Percentiles rank a stretch among this genome's conserved stretches.
Evolutionary conservation across 2,888 invertebrate species (phyloP).

Genomic region (Agonopterix subpropinquella): DNA sequence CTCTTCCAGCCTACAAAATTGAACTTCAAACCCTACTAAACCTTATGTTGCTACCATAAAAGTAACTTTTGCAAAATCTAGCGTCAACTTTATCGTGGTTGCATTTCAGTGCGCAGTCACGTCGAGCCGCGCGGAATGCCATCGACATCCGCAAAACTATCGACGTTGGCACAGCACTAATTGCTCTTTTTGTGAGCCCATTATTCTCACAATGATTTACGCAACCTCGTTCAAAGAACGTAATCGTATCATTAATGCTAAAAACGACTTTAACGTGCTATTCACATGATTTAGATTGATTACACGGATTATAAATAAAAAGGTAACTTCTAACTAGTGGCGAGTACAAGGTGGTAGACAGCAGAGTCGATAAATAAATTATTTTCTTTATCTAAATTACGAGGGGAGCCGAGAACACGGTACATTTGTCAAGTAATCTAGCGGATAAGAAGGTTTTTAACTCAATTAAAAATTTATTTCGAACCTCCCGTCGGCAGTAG

Average conservation of each 20-base stretch:
- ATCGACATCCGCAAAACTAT: constrained; percentile 72
- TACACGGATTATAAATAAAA: constrained; percentile 14
- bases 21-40: constrained; percentile 6
- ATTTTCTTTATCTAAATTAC: constrained; percentile 20
- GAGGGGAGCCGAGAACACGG: constrained; percentile 10
- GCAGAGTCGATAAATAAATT: constrained; percentile 12
- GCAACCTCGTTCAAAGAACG: constrained; percentile 42
- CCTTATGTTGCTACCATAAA: constrained; percentile 23
- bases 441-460: constrained; percentile 16
- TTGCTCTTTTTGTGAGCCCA: constrained; percentile 59
- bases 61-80: constrained; percentile 21
- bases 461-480: constrained; percentile 53
- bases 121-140: constrained; percentile 57
- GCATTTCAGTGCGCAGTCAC: constrained; percentile 62
- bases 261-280: constrained; percentile 52
- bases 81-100: constrained; percentile 22
- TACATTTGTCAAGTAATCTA: constrained; percentile 27
- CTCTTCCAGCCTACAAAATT: constrained; percentile 18
- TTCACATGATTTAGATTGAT: constrained; percentile 61
- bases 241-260: constrained; percentile 60
- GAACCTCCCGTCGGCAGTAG: constrained; percentile 19
- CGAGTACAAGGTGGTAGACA: constrained; percentile 11
- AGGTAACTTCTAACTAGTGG: constrained; percentile 7
- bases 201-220: constrained; percentile 66
- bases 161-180: constrained; percentile 67